Percentiles rank a stretch among this genome's conserved stretches.
Evolutionary conservation across 35 echinoderm and acorn worm species (phyloP).

Genomic region (Stichopus chloronotus): DNA sequence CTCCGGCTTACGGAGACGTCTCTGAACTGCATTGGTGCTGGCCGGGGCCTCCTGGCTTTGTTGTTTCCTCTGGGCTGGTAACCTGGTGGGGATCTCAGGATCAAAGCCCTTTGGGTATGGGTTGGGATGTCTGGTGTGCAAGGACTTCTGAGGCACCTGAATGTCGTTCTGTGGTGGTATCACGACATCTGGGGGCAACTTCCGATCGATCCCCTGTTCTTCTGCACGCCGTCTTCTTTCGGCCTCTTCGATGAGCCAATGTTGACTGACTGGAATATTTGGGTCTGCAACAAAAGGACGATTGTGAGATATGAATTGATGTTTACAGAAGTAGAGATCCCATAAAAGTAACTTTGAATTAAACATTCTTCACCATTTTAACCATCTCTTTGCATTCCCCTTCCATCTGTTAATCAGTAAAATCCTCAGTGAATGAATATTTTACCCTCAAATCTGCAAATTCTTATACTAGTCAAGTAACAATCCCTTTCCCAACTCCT

Average conservation of each 20-base stretch:
- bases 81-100: conserved; percentile 56
- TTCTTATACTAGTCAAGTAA: no score
- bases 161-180: conserved; percentile 25
- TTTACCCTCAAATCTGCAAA: no score
- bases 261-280: conserved; percentile 64
- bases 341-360: no score
- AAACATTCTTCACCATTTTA: no score
- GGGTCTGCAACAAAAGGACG: conserved; percentile 58
- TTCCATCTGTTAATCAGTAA: no score
- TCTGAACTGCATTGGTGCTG: conserved; percentile 43
- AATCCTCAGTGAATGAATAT: no score
- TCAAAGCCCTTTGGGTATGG: conserved; percentile 50
- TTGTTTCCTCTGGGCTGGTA: conserved; percentile 28
- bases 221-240: conserved; percentile 79
- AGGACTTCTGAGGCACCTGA: background rate
- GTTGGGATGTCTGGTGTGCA: background rate
- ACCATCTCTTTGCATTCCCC: no score
- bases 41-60: conserved; percentile 22
- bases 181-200: conserved; percentile 24
- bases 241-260: conserved; percentile 94
- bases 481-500: background rate
- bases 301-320: background rate
- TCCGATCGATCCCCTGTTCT: conserved; percentile 42
- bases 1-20: conserved; percentile 35
- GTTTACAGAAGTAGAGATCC: no score